Conservation (phyloP, 1,140 invertebrate genomes). For the Delia radicum region DNA sequence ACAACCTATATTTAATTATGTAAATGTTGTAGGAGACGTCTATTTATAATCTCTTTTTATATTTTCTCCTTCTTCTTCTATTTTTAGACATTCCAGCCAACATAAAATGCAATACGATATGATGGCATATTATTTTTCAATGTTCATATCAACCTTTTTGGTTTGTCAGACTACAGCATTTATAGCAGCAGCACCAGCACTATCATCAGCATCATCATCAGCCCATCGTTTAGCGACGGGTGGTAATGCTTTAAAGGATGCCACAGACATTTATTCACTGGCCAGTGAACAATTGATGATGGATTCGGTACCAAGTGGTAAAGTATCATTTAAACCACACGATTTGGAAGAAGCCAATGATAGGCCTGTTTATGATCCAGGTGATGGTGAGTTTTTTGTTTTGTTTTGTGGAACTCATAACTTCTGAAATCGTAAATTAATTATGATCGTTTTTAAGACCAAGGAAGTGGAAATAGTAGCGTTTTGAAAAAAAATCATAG, state of each 20-base stretch:
- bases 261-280: constrained; percentile 10
- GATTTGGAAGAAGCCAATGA: constrained; percentile 39
- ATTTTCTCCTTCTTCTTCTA: background rate
- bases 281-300: constrained; percentile 17
- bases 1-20: background rate
- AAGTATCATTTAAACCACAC: constrained; percentile 21
- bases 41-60: background rate
- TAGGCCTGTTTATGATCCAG: constrained; percentile 53
- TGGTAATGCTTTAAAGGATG: constrained; percentile 12
- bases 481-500: no score
- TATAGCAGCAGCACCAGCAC: constrained; percentile 27
- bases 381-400: constrained; percentile 50
- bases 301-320: constrained; percentile 20
- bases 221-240: constrained; percentile 16
- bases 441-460: no score
- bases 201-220: constrained; percentile 12
- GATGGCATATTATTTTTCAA: background rate
- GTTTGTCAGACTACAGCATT: constrained; percentile 22
- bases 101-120: background rate
- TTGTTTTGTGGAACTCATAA: background rate
- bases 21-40: background rate
- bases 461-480: no score
- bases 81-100: background rate
- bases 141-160: background rate
- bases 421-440: no score